Conservation (phyloP, 1,140 invertebrate genomes). For the Pseudomyrmex gracilis region DNA sequence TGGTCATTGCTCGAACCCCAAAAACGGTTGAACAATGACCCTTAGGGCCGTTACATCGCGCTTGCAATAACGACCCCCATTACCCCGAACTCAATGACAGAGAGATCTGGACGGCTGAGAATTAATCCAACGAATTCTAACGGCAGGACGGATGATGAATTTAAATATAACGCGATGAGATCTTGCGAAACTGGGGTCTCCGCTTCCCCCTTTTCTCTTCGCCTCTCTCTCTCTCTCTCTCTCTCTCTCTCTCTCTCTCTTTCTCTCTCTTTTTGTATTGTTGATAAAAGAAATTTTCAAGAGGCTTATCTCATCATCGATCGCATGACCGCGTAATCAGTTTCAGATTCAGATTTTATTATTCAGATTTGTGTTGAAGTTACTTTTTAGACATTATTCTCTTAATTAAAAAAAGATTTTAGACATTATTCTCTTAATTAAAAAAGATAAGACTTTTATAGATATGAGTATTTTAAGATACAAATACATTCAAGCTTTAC, state of each 20-base stretch:
- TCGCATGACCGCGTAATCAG: background rate
- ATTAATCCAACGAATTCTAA: conserved; percentile 62
- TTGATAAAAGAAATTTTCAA: conserved; percentile 12
- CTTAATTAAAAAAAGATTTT: too few species aligned
- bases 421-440: too few species aligned
- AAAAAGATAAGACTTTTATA: too few species aligned
- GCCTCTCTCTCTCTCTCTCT: too few species aligned
- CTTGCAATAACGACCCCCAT: conserved; percentile 74
- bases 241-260: background rate
- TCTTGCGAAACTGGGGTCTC: conserved; percentile 46
- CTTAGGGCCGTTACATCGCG: conserved; percentile 79
- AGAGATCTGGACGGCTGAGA: conserved; percentile 67
- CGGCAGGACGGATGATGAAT: conserved; percentile 56
- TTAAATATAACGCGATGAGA: conserved; percentile 57
- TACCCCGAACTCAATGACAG: conserved; percentile 64
- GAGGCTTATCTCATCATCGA: background rate
- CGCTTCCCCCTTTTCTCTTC: background rate
- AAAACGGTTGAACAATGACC: conserved; percentile 84
- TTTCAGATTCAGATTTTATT: background rate
- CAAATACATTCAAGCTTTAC: background rate
- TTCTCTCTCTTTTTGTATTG: background rate
- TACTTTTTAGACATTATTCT: background rate
- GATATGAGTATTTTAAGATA: too few species aligned
- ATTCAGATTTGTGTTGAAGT: background rate
- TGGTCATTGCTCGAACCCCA: conserved; percentile 82